Evolutionary conservation across 2,797 vertebrate genomes (phyloP), one percentile per base, ranked within the genome.

Genomic region (Erpetoichthys calabaricus): DNA sequence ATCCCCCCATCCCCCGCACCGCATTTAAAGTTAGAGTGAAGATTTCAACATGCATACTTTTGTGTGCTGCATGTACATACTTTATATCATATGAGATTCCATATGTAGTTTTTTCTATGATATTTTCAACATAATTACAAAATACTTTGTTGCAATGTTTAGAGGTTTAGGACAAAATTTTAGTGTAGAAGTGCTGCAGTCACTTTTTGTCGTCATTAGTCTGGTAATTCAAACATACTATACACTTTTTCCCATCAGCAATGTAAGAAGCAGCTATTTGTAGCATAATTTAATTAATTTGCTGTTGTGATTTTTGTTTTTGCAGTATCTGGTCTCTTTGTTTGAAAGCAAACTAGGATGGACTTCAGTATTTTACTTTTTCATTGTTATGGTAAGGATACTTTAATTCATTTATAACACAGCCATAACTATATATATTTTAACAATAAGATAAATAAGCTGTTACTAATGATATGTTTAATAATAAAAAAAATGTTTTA

Each of bases 351-450:
- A 76, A 62, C 70, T 97, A 52, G 79, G 76, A 68, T 98, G 95
- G 95, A 92, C 88, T 82, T 87, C 73, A 65, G 92, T 97, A 57
- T 98, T 98, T 83, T 94, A 97, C 80, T 95, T 97, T 80, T 98
- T 98, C 68, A 75, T 96, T 51, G 63, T 94, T 62, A 97, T 96
- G 95, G 95, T 98, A 78, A 89, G 89, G 41, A 9, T 41, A 9
- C 41, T 10, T 41, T 49, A 7, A 7, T 49, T 7, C n/a, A 4
- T 49, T 49, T 41, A 8, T 53, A n/a, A 42, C 8, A 3, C 8
- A 8, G 2, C 8, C 5, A 42, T 53, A 42, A 42, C 6, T 9
- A n/a, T n/a, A 9, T 47, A 6, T 6, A 9, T 9, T 6, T 6
- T 47, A 47, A 47, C n/a, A 47, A 42, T 5, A 42, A n/a, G 3